Evolutionary conservation across 2,113 vertebrate species (phyloP).

Genomic region (Boleophthalmus pectinirostris): DNA sequence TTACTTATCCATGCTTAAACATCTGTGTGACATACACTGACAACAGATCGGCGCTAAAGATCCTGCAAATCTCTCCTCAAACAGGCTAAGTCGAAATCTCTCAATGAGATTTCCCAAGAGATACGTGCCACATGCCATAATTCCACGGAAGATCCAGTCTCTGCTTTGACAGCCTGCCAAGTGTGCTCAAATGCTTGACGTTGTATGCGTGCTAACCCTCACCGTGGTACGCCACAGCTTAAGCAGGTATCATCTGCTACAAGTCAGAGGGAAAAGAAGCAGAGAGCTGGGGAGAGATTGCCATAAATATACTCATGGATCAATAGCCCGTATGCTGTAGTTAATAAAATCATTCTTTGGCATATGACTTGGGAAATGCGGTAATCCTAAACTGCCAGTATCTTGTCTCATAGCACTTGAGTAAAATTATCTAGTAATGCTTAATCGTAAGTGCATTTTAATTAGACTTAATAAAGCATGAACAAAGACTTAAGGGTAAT

Average conservation of each 20-base stretch:
- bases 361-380: not conserved
- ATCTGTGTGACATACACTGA: not conserved
- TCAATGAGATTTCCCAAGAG: slow-evolving; percentile 22
- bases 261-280: slow-evolving; percentile 1
- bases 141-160: slow-evolving; percentile 14
- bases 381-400: not conserved
- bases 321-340: slow-evolving; percentile 12
- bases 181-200: slow-evolving; percentile 4
- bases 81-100: slow-evolving; percentile 17
- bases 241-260: slow-evolving; percentile 24
- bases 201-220: slow-evolving; percentile 21
- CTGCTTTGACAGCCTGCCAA: slow-evolving; percentile 21
- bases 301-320: not conserved
- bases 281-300: not conserved
- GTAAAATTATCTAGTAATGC: not conserved
- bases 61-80: slow-evolving; percentile 13
- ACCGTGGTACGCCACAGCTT: not conserved
- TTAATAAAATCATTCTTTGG: not conserved
- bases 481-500: too few relatives aligned
- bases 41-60: not conserved
- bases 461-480: too few relatives aligned
- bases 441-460: too few relatives aligned
- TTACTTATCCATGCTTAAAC: not conserved
- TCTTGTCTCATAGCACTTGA: not conserved
- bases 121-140: slow-evolving; percentile 13